Evolutionary conservation across 2,888 invertebrate genomes (phyloP).

Genomic region (Masnerella sp.): DNA sequence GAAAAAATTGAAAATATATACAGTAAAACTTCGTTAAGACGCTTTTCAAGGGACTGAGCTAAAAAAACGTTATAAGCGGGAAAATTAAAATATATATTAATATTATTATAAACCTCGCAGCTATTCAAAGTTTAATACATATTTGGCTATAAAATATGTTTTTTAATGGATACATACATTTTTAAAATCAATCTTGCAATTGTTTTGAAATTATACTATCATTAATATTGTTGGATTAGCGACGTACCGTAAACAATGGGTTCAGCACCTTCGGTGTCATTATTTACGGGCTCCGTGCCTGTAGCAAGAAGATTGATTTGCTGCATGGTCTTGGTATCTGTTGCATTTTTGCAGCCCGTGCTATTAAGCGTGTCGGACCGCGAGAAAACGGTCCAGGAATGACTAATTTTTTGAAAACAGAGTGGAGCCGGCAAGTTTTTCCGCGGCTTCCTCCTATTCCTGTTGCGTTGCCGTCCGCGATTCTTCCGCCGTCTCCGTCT

Average conservation of each 20-base stretch:
- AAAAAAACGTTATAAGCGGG: no score
- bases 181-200: not conserved
- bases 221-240: not conserved
- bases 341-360: conserved; percentile 40
- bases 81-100: no score
- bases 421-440: conserved; percentile 32
- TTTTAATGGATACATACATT: no score
- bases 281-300: conserved; percentile 3
- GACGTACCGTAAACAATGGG: conserved; percentile 45
- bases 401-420: conserved; percentile 40
- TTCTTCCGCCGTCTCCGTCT: conserved; percentile 50
- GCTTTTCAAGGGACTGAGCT: no score
- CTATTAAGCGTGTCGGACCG: conserved; percentile 24
- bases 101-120: no score
- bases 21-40: no score
- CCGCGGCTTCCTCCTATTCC: conserved; percentile 36
- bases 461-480: conserved; percentile 43
- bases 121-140: no score
- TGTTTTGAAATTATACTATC: no score
- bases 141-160: no score
- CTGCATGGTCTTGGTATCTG: conserved; percentile 34
- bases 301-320: conserved; percentile 34
- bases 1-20: no score
- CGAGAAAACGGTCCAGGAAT: conserved; percentile 43
- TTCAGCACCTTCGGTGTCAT: conserved; percentile 24